Evolutionary conservation across 1,140 invertebrate genomes (phyloP), one percentile per base, ranked within the genome.

Genomic region (Spodoptera litura): DNA sequence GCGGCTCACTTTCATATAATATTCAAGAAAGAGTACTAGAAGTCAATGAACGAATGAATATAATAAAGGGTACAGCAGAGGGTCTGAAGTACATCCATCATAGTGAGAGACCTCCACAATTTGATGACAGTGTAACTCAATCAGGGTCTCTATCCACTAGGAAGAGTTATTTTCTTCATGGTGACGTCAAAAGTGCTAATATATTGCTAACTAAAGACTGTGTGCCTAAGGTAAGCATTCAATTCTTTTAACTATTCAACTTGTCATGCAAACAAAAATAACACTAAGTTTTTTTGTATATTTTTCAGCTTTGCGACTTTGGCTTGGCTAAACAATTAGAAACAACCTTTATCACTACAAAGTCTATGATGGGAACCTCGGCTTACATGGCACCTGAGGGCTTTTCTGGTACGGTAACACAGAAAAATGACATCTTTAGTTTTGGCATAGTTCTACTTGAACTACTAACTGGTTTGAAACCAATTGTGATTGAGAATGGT

Each of bases 321-420:
- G 97, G 97, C 1, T 92, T 97, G 55, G 95, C 96, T 0, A 95
- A 96, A 82, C 88, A 95, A 55, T 93, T 96, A 56, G 93, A 96
- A 38, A 90, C 90, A 79, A 93, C 95, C 64, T 90, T 89, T 62
- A 87, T 94, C 11, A 96, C 96, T 11, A 96, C 96, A 2, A 95
- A 95, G 56, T 95, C 94, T 27, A 95, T 96, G 20, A 95, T 96
- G 83, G 97, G 97, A 13, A 97, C 97, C 9, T 95, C 95, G 4
- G 96, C 96, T 0, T 98, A 98, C 89, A 97, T 97, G 96, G 95
- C 97, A 38, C 96, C 96, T 0, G 97, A 98, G 93, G 97, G 96
- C 8, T 96, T 96, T 82, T 91, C 95, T 70, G 96, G 97, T 3
- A 96, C 97, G 61, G 94, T 97, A 58, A 97, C 97, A 31, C 95